Evolutionary conservation across 2,797 vertebrate species (phyloP), one percentile per base, ranked within the genome.

Genomic region (Rhinella marina): DNA sequence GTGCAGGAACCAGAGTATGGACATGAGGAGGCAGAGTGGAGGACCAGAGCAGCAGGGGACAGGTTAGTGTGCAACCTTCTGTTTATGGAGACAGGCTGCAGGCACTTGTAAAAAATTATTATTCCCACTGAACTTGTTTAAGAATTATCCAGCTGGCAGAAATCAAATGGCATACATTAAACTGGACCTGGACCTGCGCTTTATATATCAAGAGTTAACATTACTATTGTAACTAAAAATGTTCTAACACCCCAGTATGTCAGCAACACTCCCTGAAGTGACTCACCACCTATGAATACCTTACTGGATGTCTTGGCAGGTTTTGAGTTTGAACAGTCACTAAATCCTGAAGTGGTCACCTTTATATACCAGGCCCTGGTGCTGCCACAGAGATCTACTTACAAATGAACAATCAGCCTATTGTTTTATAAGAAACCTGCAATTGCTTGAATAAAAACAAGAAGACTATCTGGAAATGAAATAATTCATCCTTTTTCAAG

Each of bases 201-300:
- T 32, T 72, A 32, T 16, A 8, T 1, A 5, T 21, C 52, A 88
- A 29, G 73, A n/a, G 82, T 88, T 88, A 72, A 84, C 6, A 59
- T 59, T 70, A 41, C 78, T 5, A 54, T 62, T 81, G 59, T 68
- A 75, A 79, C 73, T 77, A 66, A 56, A 61, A 87, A 56, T 78
- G 66, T 56, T 83, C 19, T 57, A 77, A 70, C 73, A 78, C 68
- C 48, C 19, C 25, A 54, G 78, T 25, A 56, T 57, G 61, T 82
- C 72, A 68, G 50, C 57, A 85, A 79, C 88, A 82, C 84, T 77
- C 88, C 88, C 84, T 86, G 59, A 29, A 68, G n/a, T 89, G 84
- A 89, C 80, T 89, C 84, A 86, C 79, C 29, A 48, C 68, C 79
- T 77, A 73, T 66, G 79, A 89, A 48, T 82, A 82, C 14, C 50